phyloP scores from a whole-genome alignment of 2,797 vertebrate genomes.

The Oreortyx pictus region DNA sequence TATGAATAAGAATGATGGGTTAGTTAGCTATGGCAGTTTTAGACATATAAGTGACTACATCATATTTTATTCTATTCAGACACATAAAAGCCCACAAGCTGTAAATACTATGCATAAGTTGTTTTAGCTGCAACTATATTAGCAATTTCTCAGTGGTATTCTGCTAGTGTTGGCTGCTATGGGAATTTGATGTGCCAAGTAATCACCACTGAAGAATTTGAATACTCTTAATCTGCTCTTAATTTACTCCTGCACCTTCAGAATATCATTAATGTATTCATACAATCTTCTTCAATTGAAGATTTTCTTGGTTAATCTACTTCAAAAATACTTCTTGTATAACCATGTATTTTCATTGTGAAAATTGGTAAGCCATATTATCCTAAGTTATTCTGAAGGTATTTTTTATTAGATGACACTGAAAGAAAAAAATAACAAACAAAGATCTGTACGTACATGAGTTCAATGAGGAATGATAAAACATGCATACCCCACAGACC shows the following conservation, averaged over 20 bases:
- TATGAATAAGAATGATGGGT: background rate
- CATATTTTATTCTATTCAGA: background rate
- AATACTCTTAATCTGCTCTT: slow-evolving; percentile 45
- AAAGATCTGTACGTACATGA: background rate
- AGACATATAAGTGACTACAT: background rate
- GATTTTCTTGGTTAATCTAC: slow-evolving; percentile 22
- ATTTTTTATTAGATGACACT: slow-evolving; percentile 37
- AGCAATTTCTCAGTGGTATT: background rate
- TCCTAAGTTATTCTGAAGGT: slow-evolving; percentile 24
- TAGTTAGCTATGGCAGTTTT: background rate
- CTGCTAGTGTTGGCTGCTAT: background rate
- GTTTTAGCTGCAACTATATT: background rate
- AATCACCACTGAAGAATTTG: background rate
- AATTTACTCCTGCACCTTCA: slow-evolving; percentile 26
- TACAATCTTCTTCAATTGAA: slow-evolving; percentile 45
- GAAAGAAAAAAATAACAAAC: slow-evolving; percentile 30
- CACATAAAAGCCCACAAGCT: background rate
- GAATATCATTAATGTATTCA: slow-evolving; percentile 29
- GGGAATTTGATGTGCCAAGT: background rate
- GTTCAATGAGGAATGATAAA: slow-evolving; percentile 21
- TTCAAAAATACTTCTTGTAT: slow-evolving; percentile 45
- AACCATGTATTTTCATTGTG: slow-evolving; percentile 34
- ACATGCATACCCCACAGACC: background rate
- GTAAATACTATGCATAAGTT: background rate
- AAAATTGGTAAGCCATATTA: slow-evolving; percentile 47